These are phyloP conservation scores for Polyploca ridens DNA, from an alignment of 2,888 invertebrate species.

Conservation along the genomic window DNA sequence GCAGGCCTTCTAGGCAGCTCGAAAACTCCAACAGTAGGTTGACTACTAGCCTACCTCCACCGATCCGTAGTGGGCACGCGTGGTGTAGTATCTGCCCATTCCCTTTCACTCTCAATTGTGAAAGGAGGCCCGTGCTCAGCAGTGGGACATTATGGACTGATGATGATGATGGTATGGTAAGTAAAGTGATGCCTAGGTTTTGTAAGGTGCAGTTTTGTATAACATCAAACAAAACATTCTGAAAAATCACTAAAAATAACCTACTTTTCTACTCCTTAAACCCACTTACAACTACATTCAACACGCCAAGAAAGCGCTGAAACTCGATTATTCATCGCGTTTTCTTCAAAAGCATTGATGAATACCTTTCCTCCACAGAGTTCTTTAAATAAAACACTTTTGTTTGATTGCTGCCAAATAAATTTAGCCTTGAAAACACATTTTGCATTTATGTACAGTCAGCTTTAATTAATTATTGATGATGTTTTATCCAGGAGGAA, in stretches of 20 bases:
- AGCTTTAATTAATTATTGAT: background rate
- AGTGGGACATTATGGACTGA: too few relatives aligned
- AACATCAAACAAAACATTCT: background rate
- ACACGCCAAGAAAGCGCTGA: conserved; percentile 32
- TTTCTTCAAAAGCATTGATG: conserved; percentile 8
- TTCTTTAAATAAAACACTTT: conserved; percentile 18
- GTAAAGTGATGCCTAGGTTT: too few relatives aligned
- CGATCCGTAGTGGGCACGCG: too few relatives aligned
- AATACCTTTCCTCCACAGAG: background rate
- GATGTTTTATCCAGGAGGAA: too few relatives aligned
- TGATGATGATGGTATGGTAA: too few relatives aligned
- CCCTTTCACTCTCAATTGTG: too few relatives aligned
- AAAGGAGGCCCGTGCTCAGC: too few relatives aligned
- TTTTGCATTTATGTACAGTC: conserved; percentile 17
- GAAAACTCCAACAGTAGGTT: too few relatives aligned
- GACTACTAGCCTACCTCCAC: too few relatives aligned
- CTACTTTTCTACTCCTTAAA: conserved; percentile 19
- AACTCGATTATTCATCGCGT: conserved; percentile 34
- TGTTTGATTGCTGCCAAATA: conserved; percentile 37
- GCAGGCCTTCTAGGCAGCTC: too few relatives aligned
- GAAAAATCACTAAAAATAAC: background rate
- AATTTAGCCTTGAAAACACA: conserved; percentile 37
- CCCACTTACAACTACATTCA: conserved; percentile 36
- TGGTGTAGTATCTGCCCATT: too few relatives aligned
- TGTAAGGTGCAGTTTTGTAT: too few relatives aligned